Evolutionary conservation across 1,140 invertebrate species (phyloP).

Genomic region (Zaprionus kolodkinae): DNA sequence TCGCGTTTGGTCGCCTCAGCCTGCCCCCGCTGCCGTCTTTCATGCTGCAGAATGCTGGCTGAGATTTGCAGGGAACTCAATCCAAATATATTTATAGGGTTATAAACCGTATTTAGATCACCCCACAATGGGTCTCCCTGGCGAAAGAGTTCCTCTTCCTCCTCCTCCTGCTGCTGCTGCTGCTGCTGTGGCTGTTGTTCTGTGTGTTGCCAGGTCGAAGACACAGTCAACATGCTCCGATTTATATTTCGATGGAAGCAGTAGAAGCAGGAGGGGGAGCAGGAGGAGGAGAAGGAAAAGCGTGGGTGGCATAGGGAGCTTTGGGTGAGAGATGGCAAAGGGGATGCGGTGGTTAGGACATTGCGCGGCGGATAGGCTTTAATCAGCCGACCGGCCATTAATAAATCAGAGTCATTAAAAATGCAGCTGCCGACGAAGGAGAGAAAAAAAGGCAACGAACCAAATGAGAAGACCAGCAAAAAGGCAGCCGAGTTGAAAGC

Average conservation of each 20-base stretch:
- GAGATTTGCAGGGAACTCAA: conserved; percentile 53
- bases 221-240: conserved; percentile 64
- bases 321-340: neutral
- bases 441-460: conserved; percentile 47
- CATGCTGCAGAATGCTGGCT: conserved; percentile 27
- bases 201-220: conserved; percentile 70
- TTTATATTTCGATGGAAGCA: conserved; percentile 61
- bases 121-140: conserved; percentile 34
- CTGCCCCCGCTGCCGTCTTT: neutral
- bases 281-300: neutral
- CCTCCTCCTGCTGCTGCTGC: conserved; percentile 15
- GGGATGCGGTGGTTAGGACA: conserved; percentile 8
- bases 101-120: conserved; percentile 55
- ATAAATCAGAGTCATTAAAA: conserved; percentile 84
- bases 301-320: neutral
- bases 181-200: conserved; percentile 4
- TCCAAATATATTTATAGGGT: conserved; percentile 24
- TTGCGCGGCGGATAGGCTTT: conserved; percentile 66
- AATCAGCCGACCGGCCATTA: conserved; percentile 82
- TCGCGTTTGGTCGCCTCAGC: conserved; percentile 62
- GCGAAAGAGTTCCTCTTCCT: conserved; percentile 51
- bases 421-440: conserved; percentile 73
- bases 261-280: neutral
- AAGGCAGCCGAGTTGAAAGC: conserved; percentile 7
- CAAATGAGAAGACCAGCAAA: conserved; percentile 29